Conservation (phyloP, 2,888 invertebrate species). For the Meta bourneti region DNA sequence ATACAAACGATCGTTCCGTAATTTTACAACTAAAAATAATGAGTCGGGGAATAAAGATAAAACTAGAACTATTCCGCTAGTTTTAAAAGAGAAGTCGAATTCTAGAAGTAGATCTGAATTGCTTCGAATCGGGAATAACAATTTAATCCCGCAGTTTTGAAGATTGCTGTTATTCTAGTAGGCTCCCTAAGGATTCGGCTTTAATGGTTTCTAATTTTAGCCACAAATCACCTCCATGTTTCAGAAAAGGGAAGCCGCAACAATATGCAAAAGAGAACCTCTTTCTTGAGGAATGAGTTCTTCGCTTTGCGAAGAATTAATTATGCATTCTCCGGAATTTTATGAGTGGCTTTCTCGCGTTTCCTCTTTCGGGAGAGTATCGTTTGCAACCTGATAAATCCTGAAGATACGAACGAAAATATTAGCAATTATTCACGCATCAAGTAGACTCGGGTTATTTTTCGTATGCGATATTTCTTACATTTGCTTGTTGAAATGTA, state of each 20-base stretch:
- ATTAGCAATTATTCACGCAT: background rate
- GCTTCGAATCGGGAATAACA: background rate
- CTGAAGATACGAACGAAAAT: background rate
- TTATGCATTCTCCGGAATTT: constrained; percentile 31
- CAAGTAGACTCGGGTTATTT: too few species aligned
- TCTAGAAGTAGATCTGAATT: background rate
- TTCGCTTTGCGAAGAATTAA: background rate
- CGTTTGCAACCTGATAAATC: background rate
- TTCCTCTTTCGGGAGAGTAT: background rate
- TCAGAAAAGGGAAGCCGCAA: background rate
- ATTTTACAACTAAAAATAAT: background rate
- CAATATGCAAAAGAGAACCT: constrained; percentile 19
- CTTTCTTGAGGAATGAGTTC: background rate
- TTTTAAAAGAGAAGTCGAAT: background rate
- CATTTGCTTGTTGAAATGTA: too few species aligned
- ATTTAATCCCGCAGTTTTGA: background rate
- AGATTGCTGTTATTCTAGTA: background rate
- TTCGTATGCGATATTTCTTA: too few species aligned
- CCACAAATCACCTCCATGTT: constrained; percentile 21
- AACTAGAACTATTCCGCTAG: background rate
- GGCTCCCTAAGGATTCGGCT: background rate
- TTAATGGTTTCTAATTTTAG: constrained; percentile 26
- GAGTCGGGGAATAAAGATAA: background rate
- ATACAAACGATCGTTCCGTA: background rate
- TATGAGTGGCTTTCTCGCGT: constrained; percentile 9